Evolutionary conservation across 2,888 invertebrate genomes (phyloP).

Genomic region (Drosophila neonasuta): DNA sequence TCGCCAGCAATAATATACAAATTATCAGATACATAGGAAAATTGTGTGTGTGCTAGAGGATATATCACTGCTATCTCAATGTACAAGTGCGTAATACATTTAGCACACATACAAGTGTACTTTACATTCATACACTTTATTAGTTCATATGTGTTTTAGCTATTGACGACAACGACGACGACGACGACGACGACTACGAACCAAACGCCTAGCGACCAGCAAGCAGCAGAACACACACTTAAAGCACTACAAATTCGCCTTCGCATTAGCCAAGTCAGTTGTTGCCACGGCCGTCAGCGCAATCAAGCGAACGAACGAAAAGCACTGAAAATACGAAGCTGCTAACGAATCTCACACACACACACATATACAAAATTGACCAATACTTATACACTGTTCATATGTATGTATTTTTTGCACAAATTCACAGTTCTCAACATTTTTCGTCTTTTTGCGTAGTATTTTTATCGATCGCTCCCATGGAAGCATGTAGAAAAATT

Average conservation of each 20-base stretch:
- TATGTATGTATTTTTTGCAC: conserved; percentile 63
- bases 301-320: conserved; percentile 62
- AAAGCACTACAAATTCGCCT: conserved; percentile 59
- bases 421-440: conserved; percentile 69
- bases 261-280: conserved; percentile 65
- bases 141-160: conserved; percentile 29
- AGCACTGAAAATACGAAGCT: conserved; percentile 73
- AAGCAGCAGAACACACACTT: conserved; percentile 41
- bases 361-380: conserved; percentile 50
- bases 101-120: conserved; percentile 2
- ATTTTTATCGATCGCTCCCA: conserved; percentile 79
- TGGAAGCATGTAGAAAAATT: conserved; percentile 54
- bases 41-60: background rate
- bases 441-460: conserved; percentile 80
- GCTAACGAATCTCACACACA: conserved; percentile 67
- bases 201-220: conserved; percentile 64
- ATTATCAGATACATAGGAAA: conserved; percentile 13
- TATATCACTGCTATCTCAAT: conserved; percentile 15
- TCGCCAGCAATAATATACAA: background rate
- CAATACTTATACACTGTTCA: conserved; percentile 51
- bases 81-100: conserved; percentile 53
- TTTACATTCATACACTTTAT: conserved; percentile 20
- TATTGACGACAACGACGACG: conserved; percentile 42
- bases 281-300: conserved; percentile 74
- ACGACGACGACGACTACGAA: too few relatives aligned